phyloP scores from a whole-genome alignment of 2,888 invertebrate species.

The Aphidius colemani region DNA sequence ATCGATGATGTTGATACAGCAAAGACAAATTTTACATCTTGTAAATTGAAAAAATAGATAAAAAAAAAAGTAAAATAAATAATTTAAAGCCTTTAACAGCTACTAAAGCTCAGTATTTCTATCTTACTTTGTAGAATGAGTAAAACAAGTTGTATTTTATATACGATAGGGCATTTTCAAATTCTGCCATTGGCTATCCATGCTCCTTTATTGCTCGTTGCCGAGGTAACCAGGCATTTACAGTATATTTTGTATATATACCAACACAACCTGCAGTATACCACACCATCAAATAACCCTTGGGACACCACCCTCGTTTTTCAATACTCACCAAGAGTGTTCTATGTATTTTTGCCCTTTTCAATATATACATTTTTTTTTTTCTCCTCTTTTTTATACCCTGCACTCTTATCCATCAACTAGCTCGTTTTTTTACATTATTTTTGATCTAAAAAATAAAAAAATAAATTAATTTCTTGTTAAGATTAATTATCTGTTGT shows the following conservation, averaged over 20 bases:
- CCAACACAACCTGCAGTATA: conserved; percentile 27
- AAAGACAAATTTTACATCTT: background rate
- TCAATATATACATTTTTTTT: background rate
- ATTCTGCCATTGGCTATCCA: conserved; percentile 59
- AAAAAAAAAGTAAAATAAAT: conserved; percentile 16
- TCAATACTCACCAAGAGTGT: conserved; percentile 16
- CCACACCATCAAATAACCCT: conserved; percentile 20
- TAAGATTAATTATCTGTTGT: background rate
- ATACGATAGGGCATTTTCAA: conserved; percentile 51
- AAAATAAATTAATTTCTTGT: no score
- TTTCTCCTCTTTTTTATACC: background rate
- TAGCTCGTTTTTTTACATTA: background rate
- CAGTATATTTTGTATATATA: conserved; percentile 6
- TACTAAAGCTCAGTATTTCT: conserved; percentile 52
- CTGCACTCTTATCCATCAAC: background rate
- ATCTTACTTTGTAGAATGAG: conserved; percentile 47
- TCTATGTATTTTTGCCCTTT: background rate
- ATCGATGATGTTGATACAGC: background rate
- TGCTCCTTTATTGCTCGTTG: conserved; percentile 58
- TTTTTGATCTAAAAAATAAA: background rate
- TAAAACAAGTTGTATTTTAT: conserved; percentile 56
- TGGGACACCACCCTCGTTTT: conserved; percentile 24
- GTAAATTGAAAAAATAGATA: conserved; percentile 8
- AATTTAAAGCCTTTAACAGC: conserved; percentile 57
- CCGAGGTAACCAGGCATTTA: conserved; percentile 52